Conservation (phyloP, 2,888 invertebrate genomes). For the Meta bourneti region DNA sequence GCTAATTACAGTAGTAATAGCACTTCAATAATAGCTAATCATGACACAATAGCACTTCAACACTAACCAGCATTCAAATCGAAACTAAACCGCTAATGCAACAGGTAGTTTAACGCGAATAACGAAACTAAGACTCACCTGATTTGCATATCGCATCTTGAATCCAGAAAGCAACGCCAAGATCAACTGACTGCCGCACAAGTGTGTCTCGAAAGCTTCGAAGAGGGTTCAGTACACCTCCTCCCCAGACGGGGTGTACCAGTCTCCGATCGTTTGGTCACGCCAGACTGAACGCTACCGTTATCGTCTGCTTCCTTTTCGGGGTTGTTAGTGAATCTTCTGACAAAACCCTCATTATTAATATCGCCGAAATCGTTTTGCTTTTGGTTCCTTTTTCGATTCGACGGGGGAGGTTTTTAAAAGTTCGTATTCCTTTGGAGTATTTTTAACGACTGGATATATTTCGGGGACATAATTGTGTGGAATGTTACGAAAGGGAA, state of each 20-base stretch:
- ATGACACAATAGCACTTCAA: too few species aligned
- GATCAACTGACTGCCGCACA: constrained; percentile 3
- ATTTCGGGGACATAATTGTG: neutral
- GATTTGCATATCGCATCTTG: constrained; percentile 45
- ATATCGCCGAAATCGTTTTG: constrained; percentile 11
- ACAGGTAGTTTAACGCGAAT: too few species aligned
- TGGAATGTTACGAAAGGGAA: neutral
- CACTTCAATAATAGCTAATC: too few species aligned
- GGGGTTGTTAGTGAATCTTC: constrained; percentile 45
- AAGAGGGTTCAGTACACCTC: constrained; percentile 61
- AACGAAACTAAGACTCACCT: constrained; percentile 4
- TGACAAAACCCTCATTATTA: constrained; percentile 30
- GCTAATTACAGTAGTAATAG: too few species aligned
- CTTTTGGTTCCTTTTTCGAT: constrained; percentile 17
- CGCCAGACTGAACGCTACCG: constrained; percentile 31
- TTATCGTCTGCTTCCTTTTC: constrained; percentile 59
- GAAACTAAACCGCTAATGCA: too few species aligned
- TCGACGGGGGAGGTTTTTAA: constrained; percentile 7
- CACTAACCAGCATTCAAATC: too few species aligned
- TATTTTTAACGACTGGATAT: neutral
- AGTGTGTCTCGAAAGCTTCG: constrained; percentile 10
- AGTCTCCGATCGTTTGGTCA: constrained; percentile 48
- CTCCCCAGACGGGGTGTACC: constrained; percentile 25
- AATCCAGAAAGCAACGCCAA: neutral
- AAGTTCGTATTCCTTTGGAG: constrained; percentile 2